Base-by-base conservation (phyloP, 2,113 vertebrate genomes). In the Percina caprodes region DNA sequence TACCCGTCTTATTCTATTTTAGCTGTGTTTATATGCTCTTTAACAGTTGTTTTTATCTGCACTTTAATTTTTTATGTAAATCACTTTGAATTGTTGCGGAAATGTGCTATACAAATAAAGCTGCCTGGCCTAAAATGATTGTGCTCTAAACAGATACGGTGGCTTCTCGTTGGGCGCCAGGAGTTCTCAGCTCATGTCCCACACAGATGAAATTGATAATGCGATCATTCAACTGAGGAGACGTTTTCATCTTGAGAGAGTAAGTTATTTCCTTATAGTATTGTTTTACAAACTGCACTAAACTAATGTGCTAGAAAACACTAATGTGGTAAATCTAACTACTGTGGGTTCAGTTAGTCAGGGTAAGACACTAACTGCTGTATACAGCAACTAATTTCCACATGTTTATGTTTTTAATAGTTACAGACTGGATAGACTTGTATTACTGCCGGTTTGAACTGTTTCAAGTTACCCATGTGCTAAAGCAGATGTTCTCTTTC, bases 121-220 rank as follows among this genome's bases (percentile, higher is more conserved):
- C 2, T 10, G 39, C 39, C 9, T 39, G 39, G 39, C 39, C 39
- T 70, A 58, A 88, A 75, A 73, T 7, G 0, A 1, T 13, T 63
- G 3, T 55, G 26, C 51, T 82, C 70, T 48, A 2, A 24, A 61
- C 87, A 99, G 98, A 88, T 99, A 99, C 24, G 98, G 98, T 0
- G 98, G 98, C 26, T 99, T 99, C 92, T 99, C 98, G 10, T 45
- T 99, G 91, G 98, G 98, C 46, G 97, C 96, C 75, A 96, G 96
- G 72, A 95, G 91, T 74, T 96, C 96, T 13, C 94, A 96, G 0
- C 74, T 90, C 79, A 85, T 97, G 78, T 94, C 97, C 69, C 92
- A 96, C 15, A 92, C 86, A 48, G 94, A 96, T 69, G 96, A 98
- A 52, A 88, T 98, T 45, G 96, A 95, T 68, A 91, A 93, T 56